These are phyloP conservation scores for Tipula lateralis DNA, from an alignment of 2,888 invertebrate species.

Conservation along the genomic window DNA sequence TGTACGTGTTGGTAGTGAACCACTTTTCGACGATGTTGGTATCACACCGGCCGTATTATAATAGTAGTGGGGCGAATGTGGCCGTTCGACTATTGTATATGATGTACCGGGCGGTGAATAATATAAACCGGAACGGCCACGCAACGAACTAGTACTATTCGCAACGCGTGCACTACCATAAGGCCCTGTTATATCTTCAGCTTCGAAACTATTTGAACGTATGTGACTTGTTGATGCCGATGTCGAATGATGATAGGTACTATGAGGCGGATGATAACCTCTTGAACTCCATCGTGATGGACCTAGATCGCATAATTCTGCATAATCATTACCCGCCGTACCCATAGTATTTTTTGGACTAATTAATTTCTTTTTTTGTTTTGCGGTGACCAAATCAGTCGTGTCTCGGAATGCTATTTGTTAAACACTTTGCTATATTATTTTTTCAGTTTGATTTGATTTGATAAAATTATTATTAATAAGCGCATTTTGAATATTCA, in stretches of 20 bases:
- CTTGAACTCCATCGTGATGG: constrained; percentile 50
- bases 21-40: constrained; percentile 44
- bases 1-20: constrained; percentile 51
- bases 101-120: constrained; percentile 86
- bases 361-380: background rate
- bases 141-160: constrained; percentile 49
- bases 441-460: constrained; percentile 19
- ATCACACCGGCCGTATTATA: constrained; percentile 49
- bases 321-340: constrained; percentile 51
- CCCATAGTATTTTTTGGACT: constrained; percentile 40
- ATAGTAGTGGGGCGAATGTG: constrained; percentile 61
- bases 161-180: constrained; percentile 44
- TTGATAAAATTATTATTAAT: constrained; percentile 11
- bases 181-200: constrained; percentile 46
- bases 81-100: constrained; percentile 81
- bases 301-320: constrained; percentile 51
- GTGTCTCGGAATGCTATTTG: background rate
- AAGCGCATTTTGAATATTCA: background rate
- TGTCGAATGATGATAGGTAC: constrained; percentile 38
- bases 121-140: constrained; percentile 67
- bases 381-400: background rate
- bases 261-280: constrained; percentile 46
- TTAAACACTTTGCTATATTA: background rate
- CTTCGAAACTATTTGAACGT: constrained; percentile 49
- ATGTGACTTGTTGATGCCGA: constrained; percentile 40